Percentiles rank a stretch among this genome's conserved stretches.
These are phyloP conservation scores for Lucilia cuprina DNA, from an alignment of 1,140 invertebrate species.

Conservation along the genomic window DNA sequence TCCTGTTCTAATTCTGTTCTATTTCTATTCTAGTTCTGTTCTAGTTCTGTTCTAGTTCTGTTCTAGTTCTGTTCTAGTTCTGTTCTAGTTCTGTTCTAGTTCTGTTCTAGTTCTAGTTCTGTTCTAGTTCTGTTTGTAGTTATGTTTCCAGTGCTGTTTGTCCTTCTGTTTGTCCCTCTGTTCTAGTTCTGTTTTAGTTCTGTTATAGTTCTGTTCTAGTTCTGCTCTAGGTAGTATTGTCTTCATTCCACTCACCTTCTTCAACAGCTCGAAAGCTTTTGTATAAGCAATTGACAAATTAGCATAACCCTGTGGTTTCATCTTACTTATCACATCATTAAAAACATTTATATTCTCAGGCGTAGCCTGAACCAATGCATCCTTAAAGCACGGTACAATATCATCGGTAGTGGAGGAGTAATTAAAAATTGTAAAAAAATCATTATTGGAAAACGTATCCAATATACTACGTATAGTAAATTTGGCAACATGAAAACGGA, in stretches of 20 bases:
- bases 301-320: slow-evolving; percentile 80
- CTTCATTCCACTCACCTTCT: slow-evolving; percentile 66
- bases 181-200: no score
- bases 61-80: no score
- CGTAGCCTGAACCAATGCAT: slow-evolving; percentile 89
- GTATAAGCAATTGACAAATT: slow-evolving; percentile 86
- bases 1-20: no score
- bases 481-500: slow-evolving; percentile 70
- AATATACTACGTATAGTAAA: slow-evolving; percentile 85
- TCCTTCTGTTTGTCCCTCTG: no score
- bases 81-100: no score
- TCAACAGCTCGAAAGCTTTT: slow-evolving; percentile 84
- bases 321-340: slow-evolving; percentile 72
- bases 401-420: slow-evolving; percentile 73
- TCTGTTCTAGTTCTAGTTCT: no score
- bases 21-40: no score
- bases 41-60: no score
- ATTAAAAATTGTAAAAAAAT: slow-evolving; percentile 92
- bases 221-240: background rate
- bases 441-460: slow-evolving; percentile 97
- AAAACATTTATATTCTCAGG: slow-evolving; percentile 85
- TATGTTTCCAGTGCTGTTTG: no score
- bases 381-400: slow-evolving; percentile 82
- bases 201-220: no score
- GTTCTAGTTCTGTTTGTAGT: no score